Conservation (phyloP, 2,888 invertebrate genomes). For the Drosophila ustulata region DNA sequence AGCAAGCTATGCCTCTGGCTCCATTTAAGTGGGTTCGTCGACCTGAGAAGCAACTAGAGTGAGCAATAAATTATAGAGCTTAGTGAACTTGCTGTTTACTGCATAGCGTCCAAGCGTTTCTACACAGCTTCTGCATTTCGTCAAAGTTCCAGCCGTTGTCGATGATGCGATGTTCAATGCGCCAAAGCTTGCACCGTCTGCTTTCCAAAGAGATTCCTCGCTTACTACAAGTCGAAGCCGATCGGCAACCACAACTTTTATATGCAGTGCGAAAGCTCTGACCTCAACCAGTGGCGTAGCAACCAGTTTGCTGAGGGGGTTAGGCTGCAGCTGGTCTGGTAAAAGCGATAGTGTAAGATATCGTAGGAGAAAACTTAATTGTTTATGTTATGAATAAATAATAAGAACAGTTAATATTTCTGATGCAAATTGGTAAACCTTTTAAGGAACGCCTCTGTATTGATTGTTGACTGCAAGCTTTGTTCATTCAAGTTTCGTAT, state of each 20-base stretch:
- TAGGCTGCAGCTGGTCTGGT: no score
- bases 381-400: no score
- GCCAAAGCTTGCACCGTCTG: slow-evolving; percentile 21
- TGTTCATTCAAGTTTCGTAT: slow-evolving; percentile 29
- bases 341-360: no score
- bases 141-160: slow-evolving; percentile 12
- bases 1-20: slow-evolving; percentile 88
- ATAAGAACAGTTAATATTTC: no score
- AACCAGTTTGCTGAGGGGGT: background rate
- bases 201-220: slow-evolving; percentile 24
- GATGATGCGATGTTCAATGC: background rate
- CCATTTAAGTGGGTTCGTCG: slow-evolving; percentile 47
- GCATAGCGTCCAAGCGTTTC: slow-evolving; percentile 53
- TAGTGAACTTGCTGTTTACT: slow-evolving; percentile 12
- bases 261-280: slow-evolving; percentile 36
- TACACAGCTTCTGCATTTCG: slow-evolving; percentile 56
- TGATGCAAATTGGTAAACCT: background rate
- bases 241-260: slow-evolving; percentile 46
- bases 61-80: background rate
- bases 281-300: slow-evolving; percentile 37
- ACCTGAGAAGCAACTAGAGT: slow-evolving; percentile 36
- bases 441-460: slow-evolving; percentile 16
- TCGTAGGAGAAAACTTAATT: no score
- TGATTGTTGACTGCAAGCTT: slow-evolving; percentile 12
- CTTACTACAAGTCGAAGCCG: slow-evolving; percentile 33